Evolutionary conservation across 2,113 vertebrate species (phyloP).

Genomic region (Paracanthobrama guichenoti): DNA sequence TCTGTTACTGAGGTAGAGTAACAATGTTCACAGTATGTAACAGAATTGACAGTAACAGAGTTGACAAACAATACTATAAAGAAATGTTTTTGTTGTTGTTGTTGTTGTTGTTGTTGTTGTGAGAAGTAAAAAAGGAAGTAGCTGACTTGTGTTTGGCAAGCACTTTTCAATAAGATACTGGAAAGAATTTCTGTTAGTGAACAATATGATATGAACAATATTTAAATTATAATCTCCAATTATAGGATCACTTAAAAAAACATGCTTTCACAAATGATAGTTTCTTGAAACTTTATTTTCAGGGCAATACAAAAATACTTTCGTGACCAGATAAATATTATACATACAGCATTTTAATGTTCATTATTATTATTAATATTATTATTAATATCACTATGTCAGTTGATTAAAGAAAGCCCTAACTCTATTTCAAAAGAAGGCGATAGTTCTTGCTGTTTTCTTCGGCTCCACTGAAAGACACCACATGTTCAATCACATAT

Average conservation of each 20-base stretch:
- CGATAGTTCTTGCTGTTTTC: slow-evolving; percentile 66
- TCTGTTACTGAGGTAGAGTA: no score
- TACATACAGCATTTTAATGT: slow-evolving; percentile 71
- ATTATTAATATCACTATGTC: slow-evolving; percentile 68
- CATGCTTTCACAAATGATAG: slow-evolving; percentile 41
- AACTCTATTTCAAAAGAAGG: slow-evolving; percentile 71
- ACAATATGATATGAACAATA: no score
- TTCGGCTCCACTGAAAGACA: slow-evolving; percentile 60
- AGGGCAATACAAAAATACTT: slow-evolving; percentile 86
- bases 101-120: no score
- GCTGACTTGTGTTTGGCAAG: no score
- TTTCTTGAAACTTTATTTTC: slow-evolving; percentile 80
- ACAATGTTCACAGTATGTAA: no score
- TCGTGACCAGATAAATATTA: slow-evolving; percentile 81
- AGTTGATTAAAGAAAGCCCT: slow-evolving; percentile 74
- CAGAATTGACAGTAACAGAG: no score
- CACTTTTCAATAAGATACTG: no score
- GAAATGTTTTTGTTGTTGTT: no score
- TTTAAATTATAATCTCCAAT: no score
- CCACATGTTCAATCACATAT: slow-evolving; percentile 69
- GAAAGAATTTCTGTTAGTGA: no score
- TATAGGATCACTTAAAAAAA: not conserved
- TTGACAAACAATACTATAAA: no score
- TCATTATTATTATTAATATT: slow-evolving; percentile 53
- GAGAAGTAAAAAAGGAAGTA: no score